Base-by-base conservation (phyloP, 2,888 invertebrate genomes). In the Pterostichus niger region DNA sequence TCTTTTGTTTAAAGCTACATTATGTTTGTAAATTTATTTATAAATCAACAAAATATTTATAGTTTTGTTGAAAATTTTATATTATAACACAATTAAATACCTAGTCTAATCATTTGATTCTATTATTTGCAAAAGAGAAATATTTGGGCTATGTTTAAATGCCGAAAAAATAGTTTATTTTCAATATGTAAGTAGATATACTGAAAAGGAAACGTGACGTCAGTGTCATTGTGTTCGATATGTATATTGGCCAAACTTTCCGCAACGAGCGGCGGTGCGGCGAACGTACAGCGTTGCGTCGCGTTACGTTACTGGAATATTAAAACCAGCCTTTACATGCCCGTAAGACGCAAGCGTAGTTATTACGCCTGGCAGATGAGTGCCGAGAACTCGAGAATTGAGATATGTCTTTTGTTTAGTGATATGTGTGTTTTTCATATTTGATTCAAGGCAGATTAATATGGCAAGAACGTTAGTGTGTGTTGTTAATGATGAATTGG, bases 391-490 rank as follows among this genome's bases (percentile, higher is more conserved):
- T 15, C 15, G 17, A 59, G 68, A 13, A 5, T 11, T 40, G 44
- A 49, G 77, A 77, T 13, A 77, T 77, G 77, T 77, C 77, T 77
- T 54, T 77, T 77, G 77, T 77, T 77, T 77, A 77, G 75, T 75
- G 75, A 77, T 56, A 40, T 77, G 76, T 76, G 77, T 77, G 77
- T 59, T 35, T 77, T 56, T 35, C n/a, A 17, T 33, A 17, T 56
- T 40, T 77, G 40, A n/a, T 10, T 33, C 9, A n/a, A 52, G 40
- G 11, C 75, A 77, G 56, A 77, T 54, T 11, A 79, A 79, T 81
- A 81, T 81, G 81, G 81, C 49, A 73, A 73, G 71, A 81, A 81
- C 73, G 71, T 81, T 81, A 11, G 17, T 81, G 81, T 71, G 54
- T 13, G 31, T 7, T 44, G n/a, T 52, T 13, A n/a, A 54, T 24